Percentiles rank a stretch among this genome's conserved stretches.
Evolutionary conservation across 1,140 invertebrate species (phyloP).

Genomic region (Anoplophora glabripennis): DNA sequence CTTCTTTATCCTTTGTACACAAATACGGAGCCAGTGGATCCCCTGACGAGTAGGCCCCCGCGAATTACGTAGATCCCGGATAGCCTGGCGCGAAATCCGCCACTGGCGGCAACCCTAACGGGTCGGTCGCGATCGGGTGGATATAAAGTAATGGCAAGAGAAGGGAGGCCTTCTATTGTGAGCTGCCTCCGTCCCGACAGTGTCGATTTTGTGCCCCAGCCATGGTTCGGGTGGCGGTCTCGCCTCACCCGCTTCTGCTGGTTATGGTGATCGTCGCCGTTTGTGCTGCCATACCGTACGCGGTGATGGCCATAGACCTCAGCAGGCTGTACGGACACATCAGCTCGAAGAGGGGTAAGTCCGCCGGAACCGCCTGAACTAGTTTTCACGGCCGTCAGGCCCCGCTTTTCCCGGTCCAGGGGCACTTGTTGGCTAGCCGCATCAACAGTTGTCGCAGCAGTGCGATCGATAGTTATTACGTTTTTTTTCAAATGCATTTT

Average conservation of each 20-base stretch:
- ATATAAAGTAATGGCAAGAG: conserved; percentile 14
- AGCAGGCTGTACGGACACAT: conserved; percentile 65
- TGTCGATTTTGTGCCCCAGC: conserved; percentile 32
- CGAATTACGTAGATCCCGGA: neutral
- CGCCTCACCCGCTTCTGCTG: conserved; percentile 47
- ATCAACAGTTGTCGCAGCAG: conserved; percentile 41
- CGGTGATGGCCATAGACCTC: conserved; percentile 63
- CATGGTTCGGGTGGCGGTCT: conserved; percentile 46
- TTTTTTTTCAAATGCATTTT: conserved; percentile 19
- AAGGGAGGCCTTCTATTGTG: conserved; percentile 16
- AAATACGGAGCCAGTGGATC: neutral
- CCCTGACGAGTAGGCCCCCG: neutral
- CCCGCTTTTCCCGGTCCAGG: neutral
- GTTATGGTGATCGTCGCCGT: conserved; percentile 52
- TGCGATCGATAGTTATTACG: conserved; percentile 35
- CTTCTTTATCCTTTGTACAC: too few relatives aligned
- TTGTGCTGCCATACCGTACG: conserved; percentile 55
- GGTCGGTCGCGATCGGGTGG: conserved; percentile 12
- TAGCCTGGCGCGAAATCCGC: neutral
- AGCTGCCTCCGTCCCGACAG: conserved; percentile 7
- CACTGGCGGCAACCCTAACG: conserved; percentile 4
- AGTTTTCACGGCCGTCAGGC: neutral
- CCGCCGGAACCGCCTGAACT: neutral
- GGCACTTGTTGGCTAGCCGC: conserved; percentile 20
- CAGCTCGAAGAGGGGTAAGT: conserved; percentile 64